Evolutionary conservation across 2,888 invertebrate species (phyloP), one percentile per base, ranked within the genome.

Genomic region (Terebella lapidaria): DNA sequence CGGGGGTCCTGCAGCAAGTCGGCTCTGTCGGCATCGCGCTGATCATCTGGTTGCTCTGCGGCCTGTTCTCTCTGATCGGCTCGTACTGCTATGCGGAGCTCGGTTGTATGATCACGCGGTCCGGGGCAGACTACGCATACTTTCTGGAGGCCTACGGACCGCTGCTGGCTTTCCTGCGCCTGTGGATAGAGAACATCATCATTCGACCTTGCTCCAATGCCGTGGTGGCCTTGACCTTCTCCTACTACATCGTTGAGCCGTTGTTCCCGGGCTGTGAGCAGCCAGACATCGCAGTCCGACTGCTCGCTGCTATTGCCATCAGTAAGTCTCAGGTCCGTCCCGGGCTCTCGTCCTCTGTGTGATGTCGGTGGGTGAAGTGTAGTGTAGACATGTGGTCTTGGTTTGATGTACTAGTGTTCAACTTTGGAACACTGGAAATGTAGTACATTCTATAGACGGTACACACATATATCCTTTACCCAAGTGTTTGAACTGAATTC

Each of bases 171-270:
- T 99, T 99, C 83, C 86, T 99, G 70, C 85, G 97, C 64, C 86
- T 99, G 10, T 99, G 97, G 97, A 92, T 97, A 59, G 97, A 99
- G 82, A 94, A 94, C 73, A 94, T 99, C 90, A 95, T 94, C 74
- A 94, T 94, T 62, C 85, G 96, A 64, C 97, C 99, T 15, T 96
- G 96, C 81, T 94, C 95, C 0, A 72, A 73, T 49, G 79, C 80
- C n/a, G 96, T 97, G 73, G 96, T 99, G 28, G 96, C 96, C 0
- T 84, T 99, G 49, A 97, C 97, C 1, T 99, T 99, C 84, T 92
- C 94, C 72, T 88, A 92, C 62, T 99, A 99, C 83, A 92, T 94
- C 27, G 84, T 97, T 76, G 93, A 94, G 77, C 97, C 97, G 0
- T 87, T 97, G 79, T 97, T 94, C 80, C 92, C 94, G 0, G 92